Evolutionary conservation across 2,113 vertebrate species (phyloP).

Genomic region (Dicrurus megarhynchus): DNA sequence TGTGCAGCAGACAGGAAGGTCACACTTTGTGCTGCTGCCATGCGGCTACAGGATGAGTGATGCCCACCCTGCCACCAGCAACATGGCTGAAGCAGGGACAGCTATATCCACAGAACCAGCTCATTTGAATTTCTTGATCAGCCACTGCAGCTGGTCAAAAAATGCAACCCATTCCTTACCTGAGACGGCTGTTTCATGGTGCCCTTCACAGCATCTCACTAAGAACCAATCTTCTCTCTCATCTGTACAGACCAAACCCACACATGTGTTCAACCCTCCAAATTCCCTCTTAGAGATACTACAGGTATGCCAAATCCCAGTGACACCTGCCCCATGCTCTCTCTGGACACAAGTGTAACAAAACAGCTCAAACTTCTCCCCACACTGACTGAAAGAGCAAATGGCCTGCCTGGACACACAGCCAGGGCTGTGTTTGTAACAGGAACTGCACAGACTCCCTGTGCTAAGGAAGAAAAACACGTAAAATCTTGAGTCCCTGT

Average conservation of each 20-base stretch:
- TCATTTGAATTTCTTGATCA: background rate
- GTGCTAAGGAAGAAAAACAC: background rate
- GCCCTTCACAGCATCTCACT: background rate
- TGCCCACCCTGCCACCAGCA: background rate
- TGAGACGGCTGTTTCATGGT: background rate
- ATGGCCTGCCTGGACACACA: background rate
- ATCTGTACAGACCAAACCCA: background rate
- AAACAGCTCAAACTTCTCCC: background rate
- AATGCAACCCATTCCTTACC: background rate
- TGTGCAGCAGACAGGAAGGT: background rate
- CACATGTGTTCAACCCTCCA: rapidly evolving
- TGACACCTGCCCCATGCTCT: background rate
- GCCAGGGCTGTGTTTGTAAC: background rate
- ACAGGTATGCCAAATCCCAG: background rate
- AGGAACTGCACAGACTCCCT: background rate
- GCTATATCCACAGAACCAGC: background rate
- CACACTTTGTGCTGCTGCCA: background rate
- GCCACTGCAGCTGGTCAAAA: background rate
- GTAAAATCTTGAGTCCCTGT: background rate
- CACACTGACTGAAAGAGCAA: background rate
- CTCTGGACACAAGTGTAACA: background rate
- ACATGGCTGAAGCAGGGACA: background rate
- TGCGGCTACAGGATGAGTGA: rapidly evolving
- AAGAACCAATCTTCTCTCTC: background rate
- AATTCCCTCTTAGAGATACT: background rate